Evolutionary conservation across 2,113 vertebrate species (phyloP).

Genomic region (Tor tambroides): DNA sequence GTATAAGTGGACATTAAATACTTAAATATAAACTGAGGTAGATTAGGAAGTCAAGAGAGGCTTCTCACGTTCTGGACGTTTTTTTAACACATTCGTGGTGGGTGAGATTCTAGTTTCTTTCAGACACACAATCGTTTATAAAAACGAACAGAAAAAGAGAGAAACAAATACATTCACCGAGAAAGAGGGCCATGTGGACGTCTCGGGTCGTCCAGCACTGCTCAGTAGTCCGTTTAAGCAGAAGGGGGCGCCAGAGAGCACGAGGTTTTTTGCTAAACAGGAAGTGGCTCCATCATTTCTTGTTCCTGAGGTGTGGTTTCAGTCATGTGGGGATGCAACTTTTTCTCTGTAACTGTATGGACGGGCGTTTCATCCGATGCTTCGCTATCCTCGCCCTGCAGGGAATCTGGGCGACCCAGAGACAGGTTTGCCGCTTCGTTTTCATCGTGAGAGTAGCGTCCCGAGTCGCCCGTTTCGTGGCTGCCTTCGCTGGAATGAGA

Average conservation of each 20-base stretch:
- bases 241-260: constrained; percentile 52
- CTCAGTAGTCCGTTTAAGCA: constrained; percentile 81
- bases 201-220: constrained; percentile 59
- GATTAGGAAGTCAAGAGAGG: constrained; percentile 81
- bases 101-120: constrained; percentile 74
- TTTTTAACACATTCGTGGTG: constrained; percentile 79
- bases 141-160: constrained; percentile 34
- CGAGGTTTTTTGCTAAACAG: constrained; percentile 47
- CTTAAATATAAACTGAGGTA: constrained; percentile 89
- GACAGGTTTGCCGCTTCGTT: constrained; percentile 83
- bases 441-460: constrained; percentile 91
- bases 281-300: constrained; percentile 38
- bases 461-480: constrained; percentile 90
- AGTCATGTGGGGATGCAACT: constrained; percentile 53
- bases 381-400: constrained; percentile 57
- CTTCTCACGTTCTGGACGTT: constrained; percentile 78
- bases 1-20: constrained; percentile 81
- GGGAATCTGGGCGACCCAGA: constrained; percentile 63
- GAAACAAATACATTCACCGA: constrained; percentile 61
- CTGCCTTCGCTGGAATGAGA: constrained; percentile 93
- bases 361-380: constrained; percentile 30
- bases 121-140: constrained; percentile 61
- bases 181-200: constrained; percentile 52
- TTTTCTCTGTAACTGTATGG: constrained; percentile 1
- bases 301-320: constrained; percentile 32